Evolutionary conservation across 2,113 vertebrate species (phyloP), one percentile per base, ranked within the genome.

Genomic region (Tyrannus savana): DNA sequence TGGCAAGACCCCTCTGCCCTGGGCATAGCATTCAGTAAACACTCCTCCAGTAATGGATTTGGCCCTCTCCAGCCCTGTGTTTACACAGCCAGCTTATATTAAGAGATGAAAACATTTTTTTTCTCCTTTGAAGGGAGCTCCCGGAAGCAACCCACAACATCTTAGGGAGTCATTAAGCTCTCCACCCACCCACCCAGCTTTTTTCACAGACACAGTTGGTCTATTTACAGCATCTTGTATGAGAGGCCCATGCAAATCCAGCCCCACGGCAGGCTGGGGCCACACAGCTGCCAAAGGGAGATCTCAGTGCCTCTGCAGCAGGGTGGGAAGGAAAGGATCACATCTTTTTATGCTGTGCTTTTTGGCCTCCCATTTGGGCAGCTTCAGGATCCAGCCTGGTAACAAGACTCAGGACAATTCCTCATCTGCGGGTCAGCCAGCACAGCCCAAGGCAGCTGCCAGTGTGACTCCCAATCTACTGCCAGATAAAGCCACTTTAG

Each of bases 81-180:
- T 97, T 96, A 92, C 75, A 87, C 12, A 91, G 60, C 41, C 88
- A 91, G 56, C 60, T 84, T 59, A 22, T 42, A 94, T 78, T 55
- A 75, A 82, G 82, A 97, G 90, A 93, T 96, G 28, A 96, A 95
- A 95, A 94, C 79, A 67, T 21, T 78, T 94, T 84, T 84, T 84
- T 59, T 7, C 9, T 41, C 35, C 90, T 97, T 96, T 96, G 90
- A 97, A 96, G 82, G 72, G 47, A 93, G 73, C 68, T 93, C 88
- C 88, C 23, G 44, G 95, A 95, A 95, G 78, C 68, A 93, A 74
- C 85, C 73, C 56, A 63, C 79, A 89, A 41, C 69, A 88, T 81
- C 75, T 89, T 44, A 60, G 30, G 8, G 23, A 93, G 67, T 33
- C 60, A 89, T 87, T 80, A 87, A 87, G 53, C 77, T 71, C 78